A percentile compares a stretch with the other conserved stretches of the same genome.
Conservation (phyloP, 2,113 vertebrate species). For the Chaetops frenatus region DNA sequence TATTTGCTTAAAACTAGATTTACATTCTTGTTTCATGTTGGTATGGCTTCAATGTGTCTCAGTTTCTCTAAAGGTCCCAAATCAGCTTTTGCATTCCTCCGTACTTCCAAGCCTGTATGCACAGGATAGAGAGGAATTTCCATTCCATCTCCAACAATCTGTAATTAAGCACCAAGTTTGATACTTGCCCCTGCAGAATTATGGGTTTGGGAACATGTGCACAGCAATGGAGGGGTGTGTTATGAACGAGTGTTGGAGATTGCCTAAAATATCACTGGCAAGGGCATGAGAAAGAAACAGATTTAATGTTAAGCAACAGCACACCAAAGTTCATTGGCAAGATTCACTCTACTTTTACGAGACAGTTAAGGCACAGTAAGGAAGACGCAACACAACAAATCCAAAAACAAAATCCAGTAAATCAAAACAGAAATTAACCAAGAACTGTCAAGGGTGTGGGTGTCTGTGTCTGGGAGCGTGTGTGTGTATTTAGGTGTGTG, state of each 20-base stretch:
- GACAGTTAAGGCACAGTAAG: neutral
- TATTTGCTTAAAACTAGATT: too few relatives aligned
- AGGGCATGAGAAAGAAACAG: neutral
- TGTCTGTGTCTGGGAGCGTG: neutral
- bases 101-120: too few relatives aligned
- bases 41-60: too few relatives aligned
- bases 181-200: neutral
- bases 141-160: too few relatives aligned
- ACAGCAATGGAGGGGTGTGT: neutral
- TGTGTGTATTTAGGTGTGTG: neutral
- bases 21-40: too few relatives aligned
- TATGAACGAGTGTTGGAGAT: fast-evolving
- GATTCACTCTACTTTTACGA: neutral
- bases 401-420: neutral
- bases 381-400: neutral
- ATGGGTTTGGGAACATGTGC: fast-evolving
- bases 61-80: too few relatives aligned
- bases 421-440: neutral
- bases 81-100: too few relatives aligned
- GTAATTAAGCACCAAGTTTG: neutral
- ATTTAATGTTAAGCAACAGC: neutral
- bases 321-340: neutral
- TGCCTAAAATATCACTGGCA: neutral
- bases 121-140: too few relatives aligned
- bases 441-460: neutral